Evolutionary conservation across 2,113 vertebrate species (phyloP).

Genomic region (Aviceda subcristata): DNA sequence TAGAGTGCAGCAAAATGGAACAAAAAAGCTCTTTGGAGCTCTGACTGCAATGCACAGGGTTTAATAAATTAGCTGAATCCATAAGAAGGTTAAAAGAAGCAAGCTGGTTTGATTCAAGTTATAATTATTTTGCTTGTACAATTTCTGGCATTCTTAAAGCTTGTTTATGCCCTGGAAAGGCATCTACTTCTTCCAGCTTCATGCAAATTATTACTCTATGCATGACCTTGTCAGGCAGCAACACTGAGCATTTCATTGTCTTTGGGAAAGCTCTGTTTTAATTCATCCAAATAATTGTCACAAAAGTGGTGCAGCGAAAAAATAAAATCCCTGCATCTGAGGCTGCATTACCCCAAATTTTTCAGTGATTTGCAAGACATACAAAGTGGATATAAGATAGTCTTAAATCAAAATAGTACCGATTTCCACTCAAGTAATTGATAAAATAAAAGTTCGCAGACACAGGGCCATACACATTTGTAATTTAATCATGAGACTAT

Average conservation of each 20-base stretch:
- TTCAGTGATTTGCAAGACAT: neutral
- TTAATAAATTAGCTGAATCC: conserved; percentile 26
- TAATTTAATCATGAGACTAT: neutral
- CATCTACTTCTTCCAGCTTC: neutral
- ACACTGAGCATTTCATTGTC: neutral
- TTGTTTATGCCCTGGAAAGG: conserved; percentile 2
- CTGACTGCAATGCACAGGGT: neutral
- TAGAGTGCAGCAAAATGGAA: conserved; percentile 3
- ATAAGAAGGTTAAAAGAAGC: conserved; percentile 19
- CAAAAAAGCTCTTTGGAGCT: neutral
- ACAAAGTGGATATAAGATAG: neutral
- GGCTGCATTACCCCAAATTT: neutral
- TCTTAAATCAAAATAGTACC: neutral
- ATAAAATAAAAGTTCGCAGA: neutral
- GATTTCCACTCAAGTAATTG: neutral
- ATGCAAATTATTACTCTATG: neutral
- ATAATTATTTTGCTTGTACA: conserved; percentile 34
- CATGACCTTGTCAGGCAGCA: conserved; percentile 34
- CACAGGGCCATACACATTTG: neutral
- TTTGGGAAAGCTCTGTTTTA: neutral
- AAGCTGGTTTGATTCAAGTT: neutral
- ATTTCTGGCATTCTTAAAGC: conserved; percentile 3
- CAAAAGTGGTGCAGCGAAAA: neutral
- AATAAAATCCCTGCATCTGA: neutral
- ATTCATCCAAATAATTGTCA: neutral